Base-by-base conservation (phyloP, 1,140 invertebrate genomes). In the Apis dorsata region DNA sequence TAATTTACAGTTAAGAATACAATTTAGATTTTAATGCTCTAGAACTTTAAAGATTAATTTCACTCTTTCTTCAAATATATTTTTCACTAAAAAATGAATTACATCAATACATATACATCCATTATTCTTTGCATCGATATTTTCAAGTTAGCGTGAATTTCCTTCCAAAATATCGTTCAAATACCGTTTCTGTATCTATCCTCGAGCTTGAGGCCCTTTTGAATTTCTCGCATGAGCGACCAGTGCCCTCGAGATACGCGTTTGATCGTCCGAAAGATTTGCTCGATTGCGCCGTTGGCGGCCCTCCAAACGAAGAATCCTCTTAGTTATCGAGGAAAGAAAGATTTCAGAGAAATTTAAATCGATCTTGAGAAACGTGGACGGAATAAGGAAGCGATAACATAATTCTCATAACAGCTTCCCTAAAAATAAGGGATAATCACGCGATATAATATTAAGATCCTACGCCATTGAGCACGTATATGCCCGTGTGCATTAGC, bases 401-500 rank as follows among this genome's bases (percentile, higher is more conserved):
- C 76, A 60, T 83, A 79, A 83, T 71, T 83, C 79, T 11, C 28
- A 24, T 34, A 49, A 83, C 51, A 21, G 53, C n/a, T 59, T 83
- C 2, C 76, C 75, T 83, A 83, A 83, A 83, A 83, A 83, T 83
- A 79, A 79, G 76, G 81, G 34, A 44, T 44, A 44, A 44, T 72
- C 81, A 51, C 81, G 51, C 75, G 51, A 28, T 13, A 17, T 49
- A 59, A 59, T 66, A 79, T 79, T 77, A 82, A 5, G 80, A 60
- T 87, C 77, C 86, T 87, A 88, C 86, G 82, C 82, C 82, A 28
- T 71, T 74, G 82, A 73, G 60, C 69, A 34, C 75, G 57, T 76
- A 77, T 80, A 80, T 55, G 63, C 81, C 5, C 34, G 53, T 74
- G 59, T 85, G 83, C 83, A 88, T 88, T 87, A 83, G 83, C 86